Conservation (phyloP, 2,797 vertebrate species). For the Sandelia bainsii region DNA sequence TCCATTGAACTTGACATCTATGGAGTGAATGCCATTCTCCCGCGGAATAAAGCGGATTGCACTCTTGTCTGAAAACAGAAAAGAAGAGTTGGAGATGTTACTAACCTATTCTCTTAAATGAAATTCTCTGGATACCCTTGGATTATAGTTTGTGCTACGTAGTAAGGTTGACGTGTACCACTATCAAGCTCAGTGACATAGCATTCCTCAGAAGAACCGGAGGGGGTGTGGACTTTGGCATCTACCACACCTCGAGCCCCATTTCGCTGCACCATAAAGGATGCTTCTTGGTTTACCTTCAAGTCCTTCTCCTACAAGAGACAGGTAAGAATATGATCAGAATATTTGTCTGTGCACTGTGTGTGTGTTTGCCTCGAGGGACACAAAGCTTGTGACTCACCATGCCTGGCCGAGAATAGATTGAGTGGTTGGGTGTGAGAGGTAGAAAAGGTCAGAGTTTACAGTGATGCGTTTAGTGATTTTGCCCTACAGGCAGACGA, state of each 20-base stretch:
- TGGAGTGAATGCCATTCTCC: constrained; percentile 95
- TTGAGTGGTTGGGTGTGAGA: constrained; percentile 48
- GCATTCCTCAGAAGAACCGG: constrained; percentile 92
- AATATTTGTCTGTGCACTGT: constrained; percentile 5
- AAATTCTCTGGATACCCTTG: neutral
- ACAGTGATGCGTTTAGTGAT: constrained; percentile 62
- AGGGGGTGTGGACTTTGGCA: constrained; percentile 93
- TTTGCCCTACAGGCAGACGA: constrained; percentile 50
- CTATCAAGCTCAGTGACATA: constrained; percentile 94
- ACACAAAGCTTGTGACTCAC: constrained; percentile 68
- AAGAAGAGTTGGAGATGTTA: constrained; percentile 1
- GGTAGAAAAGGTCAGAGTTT: constrained; percentile 71
- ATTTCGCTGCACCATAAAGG: constrained; percentile 94
- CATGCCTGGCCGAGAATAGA: constrained; percentile 66
- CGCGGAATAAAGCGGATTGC: constrained; percentile 95
- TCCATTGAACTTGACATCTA: constrained; percentile 95
- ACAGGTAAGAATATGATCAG: constrained; percentile 28
- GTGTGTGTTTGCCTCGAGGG: constrained; percentile 32
- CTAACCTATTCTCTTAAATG: neutral
- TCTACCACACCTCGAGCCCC: constrained; percentile 92
- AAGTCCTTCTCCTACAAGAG: constrained; percentile 90
- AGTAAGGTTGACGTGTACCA: constrained; percentile 77
- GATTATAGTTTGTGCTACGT: neutral
- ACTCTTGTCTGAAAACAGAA: constrained; percentile 87
- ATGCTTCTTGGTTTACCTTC: constrained; percentile 94